Evolutionary conservation across 2,888 invertebrate genomes (phyloP), one percentile per base, ranked within the genome.

Genomic region (Cordilura impudica): DNA sequence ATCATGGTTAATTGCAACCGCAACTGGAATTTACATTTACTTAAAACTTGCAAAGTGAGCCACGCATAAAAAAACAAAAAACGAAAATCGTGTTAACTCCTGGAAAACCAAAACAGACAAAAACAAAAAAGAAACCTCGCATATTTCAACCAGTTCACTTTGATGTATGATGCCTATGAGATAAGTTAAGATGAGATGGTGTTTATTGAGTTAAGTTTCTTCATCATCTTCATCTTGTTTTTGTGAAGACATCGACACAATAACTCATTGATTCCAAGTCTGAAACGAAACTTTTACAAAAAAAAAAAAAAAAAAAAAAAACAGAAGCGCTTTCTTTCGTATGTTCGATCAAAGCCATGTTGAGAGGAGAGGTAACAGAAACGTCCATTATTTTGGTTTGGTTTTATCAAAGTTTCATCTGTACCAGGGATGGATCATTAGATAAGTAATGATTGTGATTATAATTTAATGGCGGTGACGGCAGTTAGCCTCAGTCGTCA

Each of bases 401-500:
- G 43, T 47, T 53, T 58, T 58, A 47, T 78, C 26, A 53, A 54
- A 74, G 47, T 56, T 71, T 71, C 51, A 43, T 63, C n/a, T 53
- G 2, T 14, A 16, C 53, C 14, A 21, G 58, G 6, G 16, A 35
- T 49, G 18, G 16, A 79, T 79, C 71, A 75, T 75, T 72, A 75
- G 75, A 72, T 63, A 56, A 67, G 71, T 79, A 75, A 75, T 75
- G 71, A 79, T 75, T 75, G 71, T 58, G 72, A 54, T 79, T 79
- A 75, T 72, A 72, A 72, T 71, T 75, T 79, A 79, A 79, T 79
- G 79, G 79, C 56, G 79, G 75, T 75, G 75, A 75, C 79, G 79
- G 79, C 79, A 79, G 79, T 75, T 69, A 58, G 75, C 43, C 67
- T 69, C 75, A 75, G 56, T 73, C 75, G 21, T 75, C 69, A 56